Base-by-base conservation (phyloP, 2,797 vertebrate genomes). In the Euphonia xanthogaster region DNA sequence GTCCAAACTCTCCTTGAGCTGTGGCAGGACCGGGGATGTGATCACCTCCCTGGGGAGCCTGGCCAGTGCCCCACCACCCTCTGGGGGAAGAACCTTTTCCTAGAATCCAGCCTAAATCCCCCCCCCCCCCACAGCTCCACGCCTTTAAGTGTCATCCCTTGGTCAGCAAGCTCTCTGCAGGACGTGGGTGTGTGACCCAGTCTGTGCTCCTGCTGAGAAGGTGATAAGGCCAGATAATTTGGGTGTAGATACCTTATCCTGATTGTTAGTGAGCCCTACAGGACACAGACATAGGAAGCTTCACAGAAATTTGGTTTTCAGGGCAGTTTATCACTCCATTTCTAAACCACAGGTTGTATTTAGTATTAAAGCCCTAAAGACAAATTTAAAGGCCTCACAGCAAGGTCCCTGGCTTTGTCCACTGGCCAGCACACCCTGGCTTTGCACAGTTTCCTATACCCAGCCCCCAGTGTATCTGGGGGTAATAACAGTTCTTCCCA, bases 151-250 rank as follows among this genome's bases (percentile, higher is more conserved):
- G 4, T n/a, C 19, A 2, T 27, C 7, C 14, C 9, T 63, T 61
- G 3, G 0, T 44, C 65, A 63, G 40, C 45, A 66, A 66, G 20
- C 35, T 76, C 47, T 63, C 40, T 72, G 24, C 28, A 57, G 55
- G 62, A 68, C 4, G 6, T 16, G 6, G 9, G 22, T 37, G 13
- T 6, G 37, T 54, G 31, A 31, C n/a, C 15, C 0, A 0, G 24
- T 9, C n/a, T 39, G 13, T 72, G 37, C 27, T 61, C 23, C 25
- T 54, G 54, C 62, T 58, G 60, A 51, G 55, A 13, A 76, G 31
- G 15, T 23, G 37, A 18, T 10, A 25, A 1, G 1, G 21, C 27
- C 2, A 0, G 7, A 44, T 40, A n/a, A 28, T 28, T 50, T 42
- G 42, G 10, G 4, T 86, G 35, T 24, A 37, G 33, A 18, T 18